Percentiles rank a stretch among this genome's conserved stretches.
phyloP scores from a whole-genome alignment of 2,797 vertebrate genomes.

The Onychomys torridus region DNA sequence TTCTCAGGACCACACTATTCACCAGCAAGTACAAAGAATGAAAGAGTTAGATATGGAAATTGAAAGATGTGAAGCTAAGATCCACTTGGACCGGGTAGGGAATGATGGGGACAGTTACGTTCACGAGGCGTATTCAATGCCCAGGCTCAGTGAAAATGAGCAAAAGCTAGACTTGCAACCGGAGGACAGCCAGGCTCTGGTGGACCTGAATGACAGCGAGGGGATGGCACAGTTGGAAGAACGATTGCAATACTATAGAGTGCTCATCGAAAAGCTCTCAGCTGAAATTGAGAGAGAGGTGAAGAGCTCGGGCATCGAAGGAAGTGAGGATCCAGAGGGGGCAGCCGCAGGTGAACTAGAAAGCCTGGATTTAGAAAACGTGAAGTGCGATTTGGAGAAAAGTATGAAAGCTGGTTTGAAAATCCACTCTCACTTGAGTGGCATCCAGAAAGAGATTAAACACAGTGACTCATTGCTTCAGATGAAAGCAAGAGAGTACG shows the following conservation, averaged over 20 bases:
- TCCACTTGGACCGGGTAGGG: slow-evolving; percentile 85
- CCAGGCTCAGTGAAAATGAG: slow-evolving; percentile 74
- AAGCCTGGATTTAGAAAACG: slow-evolving; percentile 86
- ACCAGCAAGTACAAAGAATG: slow-evolving; percentile 94
- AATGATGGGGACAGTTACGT: slow-evolving; percentile 88
- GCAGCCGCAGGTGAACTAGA: slow-evolving; percentile 78
- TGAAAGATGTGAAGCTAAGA: slow-evolving; percentile 89
- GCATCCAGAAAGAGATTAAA: slow-evolving; percentile 93
- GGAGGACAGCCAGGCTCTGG: slow-evolving; percentile 86
- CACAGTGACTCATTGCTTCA: slow-evolving; percentile 89
- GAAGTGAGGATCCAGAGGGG: slow-evolving; percentile 76
- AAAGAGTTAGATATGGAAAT: slow-evolving; percentile 94
- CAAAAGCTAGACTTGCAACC: slow-evolving; percentile 64
- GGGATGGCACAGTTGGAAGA: slow-evolving; percentile 91
- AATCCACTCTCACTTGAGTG: slow-evolving; percentile 90
- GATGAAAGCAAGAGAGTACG: slow-evolving; percentile 94
- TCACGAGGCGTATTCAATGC: slow-evolving; percentile 87
- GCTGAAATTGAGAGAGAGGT: slow-evolving; percentile 93
- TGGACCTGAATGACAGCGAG: slow-evolving; percentile 88
- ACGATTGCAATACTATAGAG: slow-evolving; percentile 90
- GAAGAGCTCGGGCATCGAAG: slow-evolving; percentile 74
- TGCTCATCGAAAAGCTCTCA: slow-evolving; percentile 92
- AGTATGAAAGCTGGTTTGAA: slow-evolving; percentile 92
- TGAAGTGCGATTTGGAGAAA: slow-evolving; percentile 90
- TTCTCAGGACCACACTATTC: slow-evolving; percentile 95